Evolutionary conservation across 2,113 vertebrate species (phyloP).

Genomic region (Entomyzon cyanotis): DNA sequence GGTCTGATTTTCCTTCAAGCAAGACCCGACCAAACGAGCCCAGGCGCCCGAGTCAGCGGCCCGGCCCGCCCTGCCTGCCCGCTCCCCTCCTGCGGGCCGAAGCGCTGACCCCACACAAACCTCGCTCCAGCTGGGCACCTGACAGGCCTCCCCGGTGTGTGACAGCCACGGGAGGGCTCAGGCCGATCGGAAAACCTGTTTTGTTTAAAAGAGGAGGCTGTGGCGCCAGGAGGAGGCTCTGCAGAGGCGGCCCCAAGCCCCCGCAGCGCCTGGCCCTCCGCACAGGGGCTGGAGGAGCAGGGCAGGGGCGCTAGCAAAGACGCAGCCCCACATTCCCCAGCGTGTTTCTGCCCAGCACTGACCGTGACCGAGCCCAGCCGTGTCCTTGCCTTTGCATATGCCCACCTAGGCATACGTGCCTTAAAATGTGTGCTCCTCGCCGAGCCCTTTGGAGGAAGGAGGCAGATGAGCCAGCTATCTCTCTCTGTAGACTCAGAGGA

Average conservation of each 20-base stretch:
- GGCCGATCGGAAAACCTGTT: not conserved
- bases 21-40: not conserved
- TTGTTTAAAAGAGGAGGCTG: not conserved
- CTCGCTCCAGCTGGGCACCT: not conserved
- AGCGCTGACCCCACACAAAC: not conserved
- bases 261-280: not conserved
- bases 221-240: not conserved
- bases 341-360: not conserved
- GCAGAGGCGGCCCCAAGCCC: not conserved
- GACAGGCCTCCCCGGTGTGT: not conserved
- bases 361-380: too few species aligned
- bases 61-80: not conserved
- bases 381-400: not conserved
- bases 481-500: not conserved
- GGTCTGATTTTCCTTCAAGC: not conserved
- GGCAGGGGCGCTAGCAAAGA: not conserved
- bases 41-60: not conserved
- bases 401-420: too few species aligned
- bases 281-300: not conserved
- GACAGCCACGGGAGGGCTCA: not conserved
- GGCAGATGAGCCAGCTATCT: not conserved
- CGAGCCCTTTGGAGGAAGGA: not conserved
- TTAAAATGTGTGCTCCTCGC: not conserved
- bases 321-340: fast-evolving
- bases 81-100: not conserved